phyloP scores from a whole-genome alignment of 30 jellyfish, hydroid and myxozoan species.

The Morbakka virulenta region DNA sequence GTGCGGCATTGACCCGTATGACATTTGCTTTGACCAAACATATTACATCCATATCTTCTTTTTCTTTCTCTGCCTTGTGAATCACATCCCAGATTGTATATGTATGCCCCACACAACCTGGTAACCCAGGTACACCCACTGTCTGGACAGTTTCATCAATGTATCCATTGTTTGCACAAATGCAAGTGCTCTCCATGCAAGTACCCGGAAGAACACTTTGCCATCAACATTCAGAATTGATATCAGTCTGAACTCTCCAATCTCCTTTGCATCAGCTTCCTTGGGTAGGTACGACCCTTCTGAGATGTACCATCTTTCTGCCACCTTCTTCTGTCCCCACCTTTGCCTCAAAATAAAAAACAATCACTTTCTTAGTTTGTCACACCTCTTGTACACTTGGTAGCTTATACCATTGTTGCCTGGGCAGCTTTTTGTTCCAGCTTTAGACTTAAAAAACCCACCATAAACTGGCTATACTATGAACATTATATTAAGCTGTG shows the following conservation, averaged over 20 bases:
- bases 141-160: background rate
- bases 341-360: background rate
- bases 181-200: background rate
- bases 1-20: conserved; percentile 7
- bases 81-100: background rate
- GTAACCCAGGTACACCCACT: conserved; percentile 2
- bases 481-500: too few species aligned
- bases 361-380: background rate
- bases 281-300: background rate
- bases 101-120: conserved; percentile 10
- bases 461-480: too few species aligned
- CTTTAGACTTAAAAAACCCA: background rate
- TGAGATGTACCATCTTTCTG: background rate
- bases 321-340: conserved; percentile 6
- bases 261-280: conserved; percentile 1
- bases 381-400: background rate
- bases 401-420: conserved; percentile 7
- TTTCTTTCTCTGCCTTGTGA: background rate
- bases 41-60: background rate
- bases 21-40: background rate
- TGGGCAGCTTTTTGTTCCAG: conserved; percentile 4
- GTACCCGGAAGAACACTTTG: conserved; percentile 2
- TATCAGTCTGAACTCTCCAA: conserved; percentile 7
- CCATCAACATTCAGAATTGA: conserved; percentile 3
- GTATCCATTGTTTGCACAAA: conserved; percentile 1